Base-by-base conservation (phyloP, 2,888 invertebrate species). In the Polydrusus cervinus region DNA sequence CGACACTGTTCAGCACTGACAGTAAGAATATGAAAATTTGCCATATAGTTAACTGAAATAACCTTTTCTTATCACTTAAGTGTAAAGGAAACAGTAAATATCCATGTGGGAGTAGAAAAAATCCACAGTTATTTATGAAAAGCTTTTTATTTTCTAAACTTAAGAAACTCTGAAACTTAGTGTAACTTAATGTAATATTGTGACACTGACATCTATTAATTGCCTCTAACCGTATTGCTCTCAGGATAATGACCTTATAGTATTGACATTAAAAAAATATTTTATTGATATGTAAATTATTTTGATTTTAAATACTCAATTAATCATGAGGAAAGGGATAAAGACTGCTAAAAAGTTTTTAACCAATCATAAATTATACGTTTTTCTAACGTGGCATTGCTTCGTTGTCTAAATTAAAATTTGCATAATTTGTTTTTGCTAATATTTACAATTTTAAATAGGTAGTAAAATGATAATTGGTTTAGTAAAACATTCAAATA, bases 211-310 rank as follows among this genome's bases (percentile, higher is more conserved):
- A n/a, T n/a, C n/a, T n/a, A n/a, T n/a, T n/a, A n/a, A n/a, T n/a
- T n/a, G n/a, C n/a, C 25, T 25, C 25, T 25, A n/a, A n/a, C 25
- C 25, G 3, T n/a, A 13, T 43, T 43, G 47, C 16, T 47, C 34
- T 47, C 16, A 47, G 47, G 47, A 7, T 47, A 43, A n/a, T 43
- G 43, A 43, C n/a, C 43, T 43, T 3, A n/a, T n/a, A 3, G 43
- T 43, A 47, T 47, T 47, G 47, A 47, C 47, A 47, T n/a, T 47
- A 47, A 3, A 47, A 25, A 47, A 16, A 47, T 45, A 16, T 16
- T 47, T 47, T 6, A 16, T 47, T 47, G 14, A 16, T 47, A 9
- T 47, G 16, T 47, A 10, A 43, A 34, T 34, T 9, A 34, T 34
- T 34, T 43, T 0, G 14, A 47, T 47, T 47, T 16, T 47, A 47